Evolutionary conservation across 2,113 vertebrate species (phyloP).

Genomic region (Steatornis caripensis): DNA sequence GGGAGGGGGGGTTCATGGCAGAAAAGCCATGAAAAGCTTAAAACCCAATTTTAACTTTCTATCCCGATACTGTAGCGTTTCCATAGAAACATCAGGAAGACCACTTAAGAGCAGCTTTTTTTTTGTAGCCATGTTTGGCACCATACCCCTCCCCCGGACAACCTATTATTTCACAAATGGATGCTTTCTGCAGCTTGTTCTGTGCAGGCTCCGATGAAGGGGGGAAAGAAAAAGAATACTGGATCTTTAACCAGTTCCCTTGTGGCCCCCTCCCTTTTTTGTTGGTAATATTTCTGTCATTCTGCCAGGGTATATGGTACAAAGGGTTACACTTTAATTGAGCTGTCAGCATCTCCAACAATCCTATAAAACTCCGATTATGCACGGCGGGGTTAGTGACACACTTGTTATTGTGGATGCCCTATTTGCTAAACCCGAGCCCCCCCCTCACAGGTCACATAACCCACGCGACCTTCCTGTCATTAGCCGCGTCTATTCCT

Average conservation of each 20-base stretch:
- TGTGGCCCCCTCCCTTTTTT: constrained; percentile 66
- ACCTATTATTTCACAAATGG: constrained; percentile 49
- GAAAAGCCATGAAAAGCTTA: not conserved
- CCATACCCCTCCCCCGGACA: constrained; percentile 30
- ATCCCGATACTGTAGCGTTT: constrained; percentile 56
- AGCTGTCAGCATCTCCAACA: constrained; percentile 78
- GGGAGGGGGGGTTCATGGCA: not conserved
- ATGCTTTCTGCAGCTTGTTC: constrained; percentile 43
- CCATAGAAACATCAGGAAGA: constrained; percentile 70
- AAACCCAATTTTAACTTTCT: constrained; percentile 62
- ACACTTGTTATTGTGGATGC: constrained; percentile 81
- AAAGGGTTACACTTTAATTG: constrained; percentile 82
- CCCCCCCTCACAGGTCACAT: constrained; percentile 74
- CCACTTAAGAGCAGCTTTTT: constrained; percentile 33
- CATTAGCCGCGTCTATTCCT: constrained; percentile 81
- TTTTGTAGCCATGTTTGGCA: constrained; percentile 25
- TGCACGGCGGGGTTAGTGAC: constrained; percentile 79
- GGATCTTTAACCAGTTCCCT: constrained; percentile 69
- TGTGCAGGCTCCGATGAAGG: constrained; percentile 3
- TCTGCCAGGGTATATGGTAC: constrained; percentile 68
- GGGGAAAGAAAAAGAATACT: constrained; percentile 34
- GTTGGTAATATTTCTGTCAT: constrained; percentile 76
- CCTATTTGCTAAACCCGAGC: constrained; percentile 78
- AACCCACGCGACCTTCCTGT: constrained; percentile 81
- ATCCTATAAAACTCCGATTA: constrained; percentile 79